Evolutionary conservation across 2,113 vertebrate species (phyloP), one percentile per base, ranked within the genome.

Genomic region (Dryoscopus gambensis): DNA sequence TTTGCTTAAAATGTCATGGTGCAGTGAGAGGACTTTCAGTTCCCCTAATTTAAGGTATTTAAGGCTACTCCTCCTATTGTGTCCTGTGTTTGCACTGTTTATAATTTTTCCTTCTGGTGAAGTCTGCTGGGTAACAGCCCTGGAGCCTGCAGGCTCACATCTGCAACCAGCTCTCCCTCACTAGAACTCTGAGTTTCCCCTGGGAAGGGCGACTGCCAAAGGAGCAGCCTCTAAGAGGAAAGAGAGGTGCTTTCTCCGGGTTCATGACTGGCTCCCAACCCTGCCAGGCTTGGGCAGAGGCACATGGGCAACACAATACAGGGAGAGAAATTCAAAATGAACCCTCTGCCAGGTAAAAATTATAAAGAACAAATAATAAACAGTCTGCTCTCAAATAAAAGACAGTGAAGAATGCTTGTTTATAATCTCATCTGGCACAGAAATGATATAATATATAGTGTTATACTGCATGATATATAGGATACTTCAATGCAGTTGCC

Each of bases 41-140:
- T 75, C 59, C 52, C 64, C 87, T 73, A 42, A 85, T 62, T 70
- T 87, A 55, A 87, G 13, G 31, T 89, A 93, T 44, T 89, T 87
- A 71, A 74, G 60, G 47, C 80, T 81, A 49, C 23, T 75, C 10
- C 47, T 82, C 5, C 70, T 55, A 23, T 55, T 62, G 27, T 50
- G 35, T 30, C 39, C 24, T 81, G 50, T 31, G 19, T 64, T 93
- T 65, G 19, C 22, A 50, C 53, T 75, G 35, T 42, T 67, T 68
- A 17, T n/a, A 71, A 35, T 90, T 95, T 92, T 94, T 93, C 59
- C 69, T 77, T 53, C 67, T 79, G 31, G 33, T 63, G 42, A 88
- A 81, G 16, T 35, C 71, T 79, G 68, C 62, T 60, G 65, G 25
- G 37, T 62, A 65, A 24, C 30, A 91, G 84, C 28, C 35, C 39